Conservation (phyloP, 2,797 vertebrate species). For the Amblyraja radiata region DNA sequence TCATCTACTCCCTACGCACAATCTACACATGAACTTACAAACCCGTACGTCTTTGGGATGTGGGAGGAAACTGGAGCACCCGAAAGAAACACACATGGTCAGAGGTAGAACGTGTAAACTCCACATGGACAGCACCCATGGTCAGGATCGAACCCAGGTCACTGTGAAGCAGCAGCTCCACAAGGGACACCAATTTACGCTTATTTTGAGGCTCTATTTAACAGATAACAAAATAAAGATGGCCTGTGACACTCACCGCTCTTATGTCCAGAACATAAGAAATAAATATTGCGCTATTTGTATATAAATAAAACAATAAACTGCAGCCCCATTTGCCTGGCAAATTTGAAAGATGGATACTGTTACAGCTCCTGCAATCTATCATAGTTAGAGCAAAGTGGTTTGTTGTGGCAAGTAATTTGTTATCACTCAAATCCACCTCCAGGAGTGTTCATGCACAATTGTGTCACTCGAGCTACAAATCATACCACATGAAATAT, state of each 20-base stretch:
- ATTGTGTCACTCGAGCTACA: not conserved
- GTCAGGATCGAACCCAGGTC: too few relatives aligned
- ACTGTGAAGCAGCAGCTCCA: too few relatives aligned
- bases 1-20: too few relatives aligned
- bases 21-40: too few relatives aligned
- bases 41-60: too few relatives aligned
- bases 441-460: not conserved
- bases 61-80: too few relatives aligned
- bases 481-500: not conserved
- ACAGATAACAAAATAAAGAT: not conserved
- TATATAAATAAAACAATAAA: slow-evolving; percentile 1
- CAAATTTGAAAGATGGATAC: not conserved
- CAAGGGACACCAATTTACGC: too few relatives aligned
- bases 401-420: slow-evolving; percentile 29
- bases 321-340: not conserved
- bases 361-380: not conserved
- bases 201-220: not conserved
- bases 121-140: too few relatives aligned
- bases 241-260: too few relatives aligned
- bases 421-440: slow-evolving; percentile 8
- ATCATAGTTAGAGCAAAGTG: slow-evolving; percentile 17
- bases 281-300: not conserved
- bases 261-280: not conserved
- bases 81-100: too few relatives aligned
- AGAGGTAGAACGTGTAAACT: too few relatives aligned